These are phyloP conservation scores for Geothlypis trichas DNA, from an alignment of 2,113 vertebrate genomes.

Conservation along the genomic window DNA sequence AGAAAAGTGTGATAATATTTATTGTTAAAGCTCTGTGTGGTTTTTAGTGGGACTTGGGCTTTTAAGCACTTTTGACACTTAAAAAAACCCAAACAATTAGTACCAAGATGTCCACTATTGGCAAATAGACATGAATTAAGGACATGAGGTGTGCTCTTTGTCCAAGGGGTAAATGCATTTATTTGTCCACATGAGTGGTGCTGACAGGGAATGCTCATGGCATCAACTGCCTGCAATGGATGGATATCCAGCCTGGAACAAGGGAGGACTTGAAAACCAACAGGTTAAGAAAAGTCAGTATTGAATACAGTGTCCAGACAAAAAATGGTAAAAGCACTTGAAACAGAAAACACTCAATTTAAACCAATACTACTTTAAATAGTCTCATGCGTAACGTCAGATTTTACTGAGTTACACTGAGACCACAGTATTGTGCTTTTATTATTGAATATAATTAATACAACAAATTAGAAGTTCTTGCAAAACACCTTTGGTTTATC, in stretches of 20 bases:
- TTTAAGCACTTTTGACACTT: not conserved
- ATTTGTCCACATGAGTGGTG: not conserved
- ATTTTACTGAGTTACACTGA: not conserved
- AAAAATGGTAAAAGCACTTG: not conserved
- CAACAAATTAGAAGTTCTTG: not conserved
- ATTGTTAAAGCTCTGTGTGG: not conserved
- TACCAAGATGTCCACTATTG: not conserved
- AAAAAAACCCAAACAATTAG: not conserved
- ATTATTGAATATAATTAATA: constrained; percentile 11
- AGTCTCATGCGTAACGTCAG: not conserved
- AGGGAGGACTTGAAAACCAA: fast-evolving
- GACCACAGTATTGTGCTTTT: not conserved
- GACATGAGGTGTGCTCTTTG: not conserved
- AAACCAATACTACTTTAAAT: not conserved
- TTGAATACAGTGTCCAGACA: not conserved
- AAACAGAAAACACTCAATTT: not conserved
- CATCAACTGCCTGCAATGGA: not conserved
- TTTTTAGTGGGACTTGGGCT: not conserved
- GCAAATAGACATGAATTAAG: not conserved
- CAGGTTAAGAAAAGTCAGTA: not conserved
- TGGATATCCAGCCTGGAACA: not conserved
- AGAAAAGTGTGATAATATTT: not conserved
- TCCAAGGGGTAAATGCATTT: not conserved
- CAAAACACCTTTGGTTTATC: not conserved
- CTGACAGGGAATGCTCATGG: not conserved